Base-by-base conservation (phyloP, 1,140 invertebrate species). In the Conus betulinus region DNA sequence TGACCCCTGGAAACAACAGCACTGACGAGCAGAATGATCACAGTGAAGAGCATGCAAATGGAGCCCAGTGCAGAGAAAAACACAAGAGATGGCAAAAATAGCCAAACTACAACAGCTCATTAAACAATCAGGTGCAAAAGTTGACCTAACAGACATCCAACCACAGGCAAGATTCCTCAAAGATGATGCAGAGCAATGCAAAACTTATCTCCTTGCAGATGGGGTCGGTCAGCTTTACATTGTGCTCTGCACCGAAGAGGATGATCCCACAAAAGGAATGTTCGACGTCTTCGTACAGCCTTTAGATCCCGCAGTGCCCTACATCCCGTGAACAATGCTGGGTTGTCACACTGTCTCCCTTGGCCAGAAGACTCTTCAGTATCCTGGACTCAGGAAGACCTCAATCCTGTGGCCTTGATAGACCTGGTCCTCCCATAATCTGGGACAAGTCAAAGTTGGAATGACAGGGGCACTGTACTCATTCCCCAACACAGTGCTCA, bases 381-480 rank as follows among this genome's bases (percentile, higher is more conserved):
- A 25, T 84, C 82, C 8, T 84, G 82, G 82, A 84, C 53, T 7
- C 7, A 7, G n/a, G 82, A 84, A 84, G 82, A 84, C 52, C 27
- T 84, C 6, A 84, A 67, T 25, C 82, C 82, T 53, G 5, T 84
- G 55, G 57, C n/a, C 5, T 11, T 84, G 82, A 17, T 84, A 1
- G 55, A 84, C n/a, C 1, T 84, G n/a, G 55, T 25, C 57, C 13
- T 60, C 11, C 10, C 25, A 27, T 5, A 39, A 8, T n/a, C 15
- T 27, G 23, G 57, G 57, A 63, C 82, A n/a, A 25, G 82, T 84
- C 23, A 25, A 20, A 60, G 82, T 84, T 23, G 82, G 82, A 13
- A 25, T 63, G 55, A 63, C 55, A 63, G 55, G 23, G 57, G 53
- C 20, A 25, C 25, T 84, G 82, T 84, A 84, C 82, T 84, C 82